phyloP scores from a whole-genome alignment of 1,140 invertebrate species.

The Leptestheria dahalacensis region DNA sequence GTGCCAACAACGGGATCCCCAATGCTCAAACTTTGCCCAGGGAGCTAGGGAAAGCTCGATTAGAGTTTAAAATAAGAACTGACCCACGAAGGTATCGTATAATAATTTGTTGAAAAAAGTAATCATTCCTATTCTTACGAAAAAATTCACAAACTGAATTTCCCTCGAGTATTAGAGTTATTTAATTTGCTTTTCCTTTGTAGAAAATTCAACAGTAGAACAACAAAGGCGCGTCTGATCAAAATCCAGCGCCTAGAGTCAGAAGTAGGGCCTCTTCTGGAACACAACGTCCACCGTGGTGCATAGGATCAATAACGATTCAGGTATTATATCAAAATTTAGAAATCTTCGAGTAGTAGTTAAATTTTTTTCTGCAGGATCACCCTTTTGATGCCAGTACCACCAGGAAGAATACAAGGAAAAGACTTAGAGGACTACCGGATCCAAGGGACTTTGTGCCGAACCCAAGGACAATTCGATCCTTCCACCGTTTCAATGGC shows the following conservation, averaged over 20 bases:
- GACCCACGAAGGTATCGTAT: not conserved
- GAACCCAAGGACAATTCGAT: not conserved
- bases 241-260: not conserved
- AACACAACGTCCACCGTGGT: not conserved
- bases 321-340: not conserved
- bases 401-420: not conserved
- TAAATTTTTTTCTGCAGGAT: not conserved
- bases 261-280: not conserved
- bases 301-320: not conserved
- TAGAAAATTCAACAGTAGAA: not conserved
- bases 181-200: not conserved
- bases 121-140: too few relatives aligned
- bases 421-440: not conserved
- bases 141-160: too few relatives aligned
- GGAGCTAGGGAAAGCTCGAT: not conserved
- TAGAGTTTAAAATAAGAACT: not conserved
- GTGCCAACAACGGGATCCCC: not conserved
- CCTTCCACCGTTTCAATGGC: not conserved
- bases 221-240: not conserved
- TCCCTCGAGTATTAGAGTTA: not conserved
- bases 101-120: not conserved
- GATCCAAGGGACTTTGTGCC: not conserved
- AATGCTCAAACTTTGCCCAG: not conserved
- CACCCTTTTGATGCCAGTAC: not conserved
- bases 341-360: not conserved